These are phyloP conservation scores for Catostomus latipinnis DNA, from an alignment of 2,797 vertebrate species.

Conservation along the genomic window DNA sequence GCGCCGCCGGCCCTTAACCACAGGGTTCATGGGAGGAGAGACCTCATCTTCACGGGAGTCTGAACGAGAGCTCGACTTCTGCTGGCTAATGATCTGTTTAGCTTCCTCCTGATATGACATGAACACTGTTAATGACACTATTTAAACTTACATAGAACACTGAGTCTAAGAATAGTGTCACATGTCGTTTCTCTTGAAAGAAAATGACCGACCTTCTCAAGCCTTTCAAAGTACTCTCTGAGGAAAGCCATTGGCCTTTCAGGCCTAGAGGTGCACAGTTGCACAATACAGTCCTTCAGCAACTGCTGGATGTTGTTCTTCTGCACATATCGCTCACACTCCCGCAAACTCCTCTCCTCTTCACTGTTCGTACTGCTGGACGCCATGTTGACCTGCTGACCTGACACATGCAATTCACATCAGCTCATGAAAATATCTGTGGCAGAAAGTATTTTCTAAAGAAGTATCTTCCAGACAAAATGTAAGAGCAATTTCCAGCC, in stretches of 20 bases:
- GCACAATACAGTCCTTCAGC: conserved; percentile 98
- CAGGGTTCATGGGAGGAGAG: conserved; percentile 97
- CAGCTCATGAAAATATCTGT: background rate
- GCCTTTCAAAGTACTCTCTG: conserved; percentile 93
- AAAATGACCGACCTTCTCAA: conserved; percentile 86
- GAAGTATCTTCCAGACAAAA: no score
- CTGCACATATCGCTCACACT: conserved; percentile 97
- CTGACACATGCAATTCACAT: conserved; percentile 9
- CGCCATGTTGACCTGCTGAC: conserved; percentile 82
- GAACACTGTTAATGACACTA: background rate
- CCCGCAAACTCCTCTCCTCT: conserved; percentile 96
- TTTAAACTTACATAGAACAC: background rate
- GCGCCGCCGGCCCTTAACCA: conserved; percentile 94
- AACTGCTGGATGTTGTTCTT: conserved; percentile 99
- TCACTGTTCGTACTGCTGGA: conserved; percentile 89
- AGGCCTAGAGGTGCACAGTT: conserved; percentile 92
- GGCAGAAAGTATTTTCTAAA: no score
- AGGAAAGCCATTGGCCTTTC: conserved; percentile 97
- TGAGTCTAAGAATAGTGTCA: background rate
- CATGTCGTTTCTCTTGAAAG: background rate
- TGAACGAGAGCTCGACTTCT: conserved; percentile 90
- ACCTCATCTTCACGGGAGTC: conserved; percentile 98
- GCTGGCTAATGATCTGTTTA: conserved; percentile 92
- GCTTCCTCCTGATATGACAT: conserved; percentile 86
- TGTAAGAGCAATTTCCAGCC: no score